These are phyloP conservation scores for Drosophila melanica DNA, from an alignment of 1,140 invertebrate genomes.

Conservation along the genomic window DNA sequence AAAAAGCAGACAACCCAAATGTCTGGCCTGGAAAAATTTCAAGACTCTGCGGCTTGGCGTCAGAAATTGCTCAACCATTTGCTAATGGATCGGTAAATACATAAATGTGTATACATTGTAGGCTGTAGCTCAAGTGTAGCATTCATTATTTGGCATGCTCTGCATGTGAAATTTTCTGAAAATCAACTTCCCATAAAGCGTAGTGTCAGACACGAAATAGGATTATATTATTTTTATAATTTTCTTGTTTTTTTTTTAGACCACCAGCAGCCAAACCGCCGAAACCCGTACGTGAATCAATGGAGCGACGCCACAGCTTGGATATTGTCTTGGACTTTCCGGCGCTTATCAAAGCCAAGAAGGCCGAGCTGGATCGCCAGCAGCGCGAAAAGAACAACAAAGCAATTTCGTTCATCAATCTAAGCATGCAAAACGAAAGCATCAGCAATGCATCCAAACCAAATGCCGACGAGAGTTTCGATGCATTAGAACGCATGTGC, in stretches of 20 bases:
- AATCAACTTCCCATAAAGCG: neutral
- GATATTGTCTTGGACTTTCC: constrained; percentile 47
- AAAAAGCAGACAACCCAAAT: constrained; percentile 41
- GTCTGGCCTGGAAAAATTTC: constrained; percentile 75
- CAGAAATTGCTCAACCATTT: constrained; percentile 66
- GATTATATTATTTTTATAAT: neutral
- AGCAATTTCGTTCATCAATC: neutral
- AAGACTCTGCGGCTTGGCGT: constrained; percentile 72
- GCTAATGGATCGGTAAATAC: constrained; percentile 77
- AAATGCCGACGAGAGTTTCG: constrained; percentile 66
- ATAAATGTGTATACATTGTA: constrained; percentile 7
- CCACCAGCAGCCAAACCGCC: constrained; percentile 3
- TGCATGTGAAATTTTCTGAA: constrained; percentile 5
- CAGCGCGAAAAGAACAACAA: constrained; percentile 7
- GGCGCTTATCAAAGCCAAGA: constrained; percentile 26
- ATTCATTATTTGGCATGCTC: constrained; percentile 1
- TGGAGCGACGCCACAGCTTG: constrained; percentile 53
- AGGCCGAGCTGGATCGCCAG: neutral
- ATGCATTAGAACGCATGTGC: constrained; percentile 73
- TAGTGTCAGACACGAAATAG: constrained; percentile 19
- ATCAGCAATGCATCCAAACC: constrained; percentile 7
- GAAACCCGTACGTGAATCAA: constrained; percentile 17
- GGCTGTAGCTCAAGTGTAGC: constrained; percentile 10
- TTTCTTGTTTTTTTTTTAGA: constrained; percentile 19
- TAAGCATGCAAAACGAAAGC: constrained; percentile 1